These are phyloP conservation scores for Neodiprion virginianus DNA, from an alignment of 1,140 invertebrate species.

Conservation along the genomic window DNA sequence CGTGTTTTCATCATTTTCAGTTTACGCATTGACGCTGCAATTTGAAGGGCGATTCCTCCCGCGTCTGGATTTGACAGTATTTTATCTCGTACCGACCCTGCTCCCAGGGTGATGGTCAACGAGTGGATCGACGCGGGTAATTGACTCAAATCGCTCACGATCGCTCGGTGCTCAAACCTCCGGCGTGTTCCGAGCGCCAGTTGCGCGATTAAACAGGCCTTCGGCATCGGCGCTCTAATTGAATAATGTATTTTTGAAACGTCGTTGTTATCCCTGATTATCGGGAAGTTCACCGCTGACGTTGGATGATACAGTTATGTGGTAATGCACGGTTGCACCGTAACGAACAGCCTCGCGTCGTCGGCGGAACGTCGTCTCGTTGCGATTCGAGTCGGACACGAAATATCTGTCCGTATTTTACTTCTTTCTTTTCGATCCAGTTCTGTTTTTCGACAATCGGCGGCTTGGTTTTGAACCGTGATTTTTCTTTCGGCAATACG, in stretches of 20 bases:
- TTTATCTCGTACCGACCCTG: background rate
- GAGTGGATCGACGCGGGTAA: slow-evolving; percentile 1
- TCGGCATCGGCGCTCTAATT: background rate
- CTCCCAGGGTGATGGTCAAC: background rate
- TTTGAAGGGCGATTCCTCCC: background rate
- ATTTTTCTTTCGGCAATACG: too few relatives aligned
- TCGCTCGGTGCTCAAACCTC: slow-evolving; percentile 1
- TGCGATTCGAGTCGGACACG: too few relatives aligned
- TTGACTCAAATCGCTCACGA: background rate
- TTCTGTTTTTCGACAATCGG: too few relatives aligned
- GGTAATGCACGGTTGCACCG: background rate
- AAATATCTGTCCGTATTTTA: too few relatives aligned
- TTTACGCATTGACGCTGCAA: background rate
- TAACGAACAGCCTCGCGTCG: background rate
- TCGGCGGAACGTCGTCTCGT: background rate
- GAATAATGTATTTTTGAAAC: background rate
- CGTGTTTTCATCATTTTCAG: too few relatives aligned
- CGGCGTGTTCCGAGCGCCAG: background rate
- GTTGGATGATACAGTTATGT: background rate
- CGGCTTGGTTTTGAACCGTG: too few relatives aligned
- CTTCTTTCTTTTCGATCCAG: too few relatives aligned
- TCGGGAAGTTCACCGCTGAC: background rate
- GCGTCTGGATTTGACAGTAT: background rate
- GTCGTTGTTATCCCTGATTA: background rate
- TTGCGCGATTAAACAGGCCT: background rate